phyloP scores from a whole-genome alignment of 2,113 vertebrate species.

The Pterocles orientalis region DNA sequence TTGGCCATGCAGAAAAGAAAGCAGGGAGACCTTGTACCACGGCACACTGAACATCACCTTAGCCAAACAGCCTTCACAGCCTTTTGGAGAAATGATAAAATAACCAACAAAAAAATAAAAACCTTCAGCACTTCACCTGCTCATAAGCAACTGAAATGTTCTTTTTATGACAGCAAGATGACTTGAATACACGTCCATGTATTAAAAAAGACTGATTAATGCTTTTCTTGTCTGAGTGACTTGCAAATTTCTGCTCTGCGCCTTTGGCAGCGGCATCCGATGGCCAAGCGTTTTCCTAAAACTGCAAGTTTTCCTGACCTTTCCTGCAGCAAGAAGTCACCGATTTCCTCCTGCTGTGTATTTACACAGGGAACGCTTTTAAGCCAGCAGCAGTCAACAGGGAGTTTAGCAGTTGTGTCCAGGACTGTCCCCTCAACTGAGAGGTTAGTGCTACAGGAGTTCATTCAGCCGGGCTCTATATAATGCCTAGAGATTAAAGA shows the following conservation, averaged over 20 bases:
- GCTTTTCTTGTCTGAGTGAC: background rate
- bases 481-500: background rate
- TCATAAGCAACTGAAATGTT: background rate
- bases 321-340: background rate
- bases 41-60: background rate
- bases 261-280: background rate
- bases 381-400: background rate
- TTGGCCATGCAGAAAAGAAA: background rate
- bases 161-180: background rate
- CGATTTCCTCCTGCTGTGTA: background rate
- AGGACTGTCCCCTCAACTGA: background rate
- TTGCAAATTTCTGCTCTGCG: background rate
- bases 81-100: background rate
- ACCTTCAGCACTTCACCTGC: background rate
- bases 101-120: background rate
- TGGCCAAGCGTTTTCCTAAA: background rate
- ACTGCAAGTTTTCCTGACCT: slow-evolving; percentile 26
- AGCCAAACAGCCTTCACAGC: background rate
- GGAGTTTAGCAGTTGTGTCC: background rate
- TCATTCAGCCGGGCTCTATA: background rate
- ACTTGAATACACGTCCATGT: background rate
- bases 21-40: too few relatives aligned
- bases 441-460: background rate
- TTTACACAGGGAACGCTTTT: background rate
- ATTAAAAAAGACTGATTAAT: background rate